These are phyloP conservation scores for Drosophila percnosoma DNA, from an alignment of 2,888 invertebrate genomes.

Conservation along the genomic window DNA sequence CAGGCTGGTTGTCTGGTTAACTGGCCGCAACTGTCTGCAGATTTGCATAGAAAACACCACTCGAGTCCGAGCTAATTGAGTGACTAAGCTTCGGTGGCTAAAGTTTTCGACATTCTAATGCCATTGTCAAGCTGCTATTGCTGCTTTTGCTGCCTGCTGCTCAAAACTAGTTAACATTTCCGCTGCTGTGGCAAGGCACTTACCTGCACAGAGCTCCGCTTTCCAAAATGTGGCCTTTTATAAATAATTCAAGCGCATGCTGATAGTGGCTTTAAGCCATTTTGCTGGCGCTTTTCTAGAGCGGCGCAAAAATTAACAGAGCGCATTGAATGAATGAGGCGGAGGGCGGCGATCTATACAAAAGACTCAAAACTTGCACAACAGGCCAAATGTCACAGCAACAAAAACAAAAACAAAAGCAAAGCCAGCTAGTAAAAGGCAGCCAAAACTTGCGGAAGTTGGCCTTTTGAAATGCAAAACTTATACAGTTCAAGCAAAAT, in stretches of 20 bases:
- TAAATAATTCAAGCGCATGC: slow-evolving; percentile 77
- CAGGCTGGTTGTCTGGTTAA: slow-evolving; percentile 20
- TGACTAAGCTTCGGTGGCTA: slow-evolving; percentile 71
- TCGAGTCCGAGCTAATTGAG: slow-evolving; percentile 70
- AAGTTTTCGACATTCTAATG: slow-evolving; percentile 79
- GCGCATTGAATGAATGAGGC: slow-evolving; percentile 66
- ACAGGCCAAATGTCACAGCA: slow-evolving; percentile 66
- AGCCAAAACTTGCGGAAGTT: slow-evolving; percentile 64
- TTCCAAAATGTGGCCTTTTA: slow-evolving; percentile 74
- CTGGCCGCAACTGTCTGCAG: slow-evolving; percentile 51
- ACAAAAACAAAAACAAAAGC: slow-evolving; percentile 11
- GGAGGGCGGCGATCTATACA: slow-evolving; percentile 29
- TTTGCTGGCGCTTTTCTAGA: slow-evolving; percentile 53
- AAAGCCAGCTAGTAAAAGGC: slow-evolving; percentile 13
- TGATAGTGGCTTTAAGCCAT: slow-evolving; percentile 70
- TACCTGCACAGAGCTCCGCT: slow-evolving; percentile 37
- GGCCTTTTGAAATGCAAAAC: slow-evolving; percentile 69
- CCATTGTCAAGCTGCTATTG: slow-evolving; percentile 77
- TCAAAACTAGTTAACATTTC: slow-evolving; percentile 76
- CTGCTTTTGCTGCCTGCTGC: slow-evolving; percentile 40
- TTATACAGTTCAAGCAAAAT: slow-evolving; percentile 26
- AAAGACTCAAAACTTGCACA: slow-evolving; percentile 53
- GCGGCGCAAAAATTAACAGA: slow-evolving; percentile 75
- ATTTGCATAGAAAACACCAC: slow-evolving; percentile 74
- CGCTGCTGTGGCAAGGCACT: slow-evolving; percentile 53